Percentiles rank a stretch among this genome's conserved stretches.
Evolutionary conservation across 2,888 invertebrate genomes (phyloP).

Genomic region (Arctia plantaginis): DNA sequence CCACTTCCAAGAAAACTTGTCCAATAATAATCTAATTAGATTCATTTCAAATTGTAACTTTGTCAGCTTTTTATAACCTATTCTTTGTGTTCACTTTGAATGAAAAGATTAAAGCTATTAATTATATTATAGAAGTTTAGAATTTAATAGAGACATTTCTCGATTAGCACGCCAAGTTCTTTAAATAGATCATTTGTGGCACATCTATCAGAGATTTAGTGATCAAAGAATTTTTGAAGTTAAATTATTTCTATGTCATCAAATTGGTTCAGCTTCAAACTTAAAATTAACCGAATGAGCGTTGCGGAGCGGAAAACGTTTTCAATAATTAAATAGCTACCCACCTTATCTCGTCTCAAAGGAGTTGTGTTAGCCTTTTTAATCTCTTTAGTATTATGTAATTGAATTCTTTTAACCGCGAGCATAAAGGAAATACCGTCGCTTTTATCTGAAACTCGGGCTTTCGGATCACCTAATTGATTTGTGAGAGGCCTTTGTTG

Average conservation of each 20-base stretch:
- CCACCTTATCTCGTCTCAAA: constrained; percentile 75
- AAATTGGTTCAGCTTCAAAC: constrained; percentile 57
- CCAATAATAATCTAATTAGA: constrained; percentile 47
- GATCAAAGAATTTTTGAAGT: constrained; percentile 53
- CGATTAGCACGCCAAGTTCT: neutral
- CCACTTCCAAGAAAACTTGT: constrained; percentile 44
- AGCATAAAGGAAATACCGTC: constrained; percentile 78
- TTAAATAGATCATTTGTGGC: constrained; percentile 28
- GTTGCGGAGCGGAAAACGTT: constrained; percentile 59
- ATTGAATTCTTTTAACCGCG: constrained; percentile 83
- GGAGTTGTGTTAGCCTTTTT: constrained; percentile 80
- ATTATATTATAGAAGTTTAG: neutral
- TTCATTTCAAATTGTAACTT: constrained; percentile 45
- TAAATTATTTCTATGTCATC: constrained; percentile 57
- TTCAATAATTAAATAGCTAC: constrained; percentile 78
- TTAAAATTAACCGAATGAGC: constrained; percentile 59
- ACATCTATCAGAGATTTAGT: constrained; percentile 41
- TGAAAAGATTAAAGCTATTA: constrained; percentile 9
- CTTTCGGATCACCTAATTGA: constrained; percentile 77
- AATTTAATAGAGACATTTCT: constrained; percentile 7
- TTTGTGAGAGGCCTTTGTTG: constrained; percentile 70
- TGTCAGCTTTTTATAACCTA: constrained; percentile 22
- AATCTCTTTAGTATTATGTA: constrained; percentile 82
- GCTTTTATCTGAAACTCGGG: constrained; percentile 76
- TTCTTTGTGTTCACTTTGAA: constrained; percentile 19